Conservation (phyloP, 2,888 invertebrate genomes). For the Rugalucina vietnamica region DNA sequence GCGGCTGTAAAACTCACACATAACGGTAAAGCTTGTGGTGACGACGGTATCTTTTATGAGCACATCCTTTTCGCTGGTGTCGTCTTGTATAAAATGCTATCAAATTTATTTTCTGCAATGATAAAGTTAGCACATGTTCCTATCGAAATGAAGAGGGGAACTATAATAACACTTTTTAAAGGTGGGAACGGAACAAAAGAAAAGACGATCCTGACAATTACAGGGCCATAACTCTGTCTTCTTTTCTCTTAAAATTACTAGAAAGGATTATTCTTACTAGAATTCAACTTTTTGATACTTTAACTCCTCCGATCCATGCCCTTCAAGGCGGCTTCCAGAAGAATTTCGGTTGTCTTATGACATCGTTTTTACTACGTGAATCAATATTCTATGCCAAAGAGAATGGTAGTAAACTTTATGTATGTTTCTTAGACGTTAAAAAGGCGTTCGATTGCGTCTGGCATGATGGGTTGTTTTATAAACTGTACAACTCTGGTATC, state of each 20-base stretch:
- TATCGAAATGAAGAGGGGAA: neutral
- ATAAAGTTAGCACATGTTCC: neutral
- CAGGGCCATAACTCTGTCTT: too few species aligned
- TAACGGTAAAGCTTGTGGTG: neutral
- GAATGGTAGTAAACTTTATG: neutral
- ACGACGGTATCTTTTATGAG: neutral
- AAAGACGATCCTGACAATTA: conserved; percentile 8
- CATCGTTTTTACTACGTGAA: conserved; percentile 9
- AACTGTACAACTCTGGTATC: neutral
- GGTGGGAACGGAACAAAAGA: conserved; percentile 3
- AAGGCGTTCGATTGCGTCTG: conserved; percentile 33
- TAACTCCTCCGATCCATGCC: too few species aligned
- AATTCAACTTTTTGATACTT: too few species aligned
- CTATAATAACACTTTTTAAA: conserved; percentile 8
- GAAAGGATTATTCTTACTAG: too few species aligned
- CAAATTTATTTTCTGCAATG: neutral
- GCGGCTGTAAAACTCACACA: neutral
- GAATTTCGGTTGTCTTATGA: too few species aligned
- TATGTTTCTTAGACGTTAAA: conserved; percentile 25
- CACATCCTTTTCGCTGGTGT: neutral
- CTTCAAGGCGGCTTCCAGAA: too few species aligned
- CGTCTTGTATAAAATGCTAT: neutral
- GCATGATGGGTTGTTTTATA: conserved; percentile 28
- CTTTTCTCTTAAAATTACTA: too few species aligned
- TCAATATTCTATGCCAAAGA: neutral